Base-by-base conservation (phyloP, 1,140 invertebrate species). In the Apis cerana region DNA sequence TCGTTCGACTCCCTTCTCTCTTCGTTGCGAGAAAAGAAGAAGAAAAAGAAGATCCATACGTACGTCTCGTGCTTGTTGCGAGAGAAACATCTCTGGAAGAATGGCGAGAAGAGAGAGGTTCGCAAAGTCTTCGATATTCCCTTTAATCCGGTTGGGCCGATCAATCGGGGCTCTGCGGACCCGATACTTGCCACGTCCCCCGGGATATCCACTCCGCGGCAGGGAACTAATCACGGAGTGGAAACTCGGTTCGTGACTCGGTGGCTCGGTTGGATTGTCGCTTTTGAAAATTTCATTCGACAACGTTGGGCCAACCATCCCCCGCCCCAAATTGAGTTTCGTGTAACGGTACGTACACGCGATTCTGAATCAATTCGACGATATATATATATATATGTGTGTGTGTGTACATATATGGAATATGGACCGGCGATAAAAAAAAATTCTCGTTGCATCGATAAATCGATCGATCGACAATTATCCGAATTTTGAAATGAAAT, bases 61-160 rank as follows among this genome's bases (percentile, higher is more conserved):
- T 4, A 4, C n/a, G 27, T 2, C 2, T 2, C 27, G 2, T 33
- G 2, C 33, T 43, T 43, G 33, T 43, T 43, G 33, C 33, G 33
- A 43, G 33, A 43, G 33, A 43, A 7, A 21, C 19, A 0, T 43
- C 4, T 0, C 0, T 43, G 33, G 8, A n/a, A 9, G 58, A 9
- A 59, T 5, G n/a, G 9, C 2, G 61, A 62, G 27, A 68, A 75
- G n/a, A 50, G 67, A 33, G 62, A 86, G 27, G 21, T 2, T 54
- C 82, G 76, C 86, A 91, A 89, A 85, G 74, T 88, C 80, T 87
- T 84, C 33, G 33, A 43, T 43, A 84, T 89, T 87, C 84, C 80
- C 88, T 90, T 90, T 90, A 90, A 91, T 91, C 89, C 87, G 80
- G 74, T 81, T 64, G 84, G 85, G 85, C 79, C 71, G 50, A 79